A percentile compares a stretch with the other conserved stretches of the same genome.
Conservation (phyloP, 2,113 vertebrate species). For the Triplophysa siluroides region DNA sequence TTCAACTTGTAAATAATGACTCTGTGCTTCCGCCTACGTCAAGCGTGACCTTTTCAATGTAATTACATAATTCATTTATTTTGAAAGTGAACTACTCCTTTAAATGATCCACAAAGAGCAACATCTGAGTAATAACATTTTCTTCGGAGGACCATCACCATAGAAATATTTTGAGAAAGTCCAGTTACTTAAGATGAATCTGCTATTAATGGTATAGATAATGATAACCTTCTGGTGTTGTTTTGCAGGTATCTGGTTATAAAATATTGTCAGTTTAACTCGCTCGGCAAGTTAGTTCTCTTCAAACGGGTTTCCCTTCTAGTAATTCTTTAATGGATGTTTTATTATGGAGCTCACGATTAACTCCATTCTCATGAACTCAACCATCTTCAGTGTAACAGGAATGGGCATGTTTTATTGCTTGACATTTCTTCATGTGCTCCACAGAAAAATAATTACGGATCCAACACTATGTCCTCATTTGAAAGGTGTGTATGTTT, state of each 20-base stretch:
- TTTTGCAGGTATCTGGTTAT: neutral
- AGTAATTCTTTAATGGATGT: neutral
- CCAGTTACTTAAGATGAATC: no score
- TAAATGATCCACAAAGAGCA: no score
- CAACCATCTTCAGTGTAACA: neutral
- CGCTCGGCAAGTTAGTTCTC: no score
- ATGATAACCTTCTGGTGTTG: neutral
- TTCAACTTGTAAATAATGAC: no score
- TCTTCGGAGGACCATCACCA: no score
- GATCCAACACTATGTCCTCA: neutral
- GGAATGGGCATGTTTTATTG: neutral
- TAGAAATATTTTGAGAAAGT: no score
- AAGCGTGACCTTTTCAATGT: no score
- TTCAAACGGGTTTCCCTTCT: neutral
- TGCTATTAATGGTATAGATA: no score
- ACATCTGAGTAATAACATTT: no score
- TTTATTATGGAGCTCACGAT: neutral
- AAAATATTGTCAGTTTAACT: neutral
- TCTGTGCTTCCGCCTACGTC: no score
- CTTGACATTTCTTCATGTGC: neutral
- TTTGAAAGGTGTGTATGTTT: neutral
- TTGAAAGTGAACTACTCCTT: no score
- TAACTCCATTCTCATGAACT: neutral
- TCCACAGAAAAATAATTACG: neutral
- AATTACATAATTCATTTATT: no score